phyloP scores from a whole-genome alignment of 2,113 vertebrate species.

The Motacilla alba region DNA sequence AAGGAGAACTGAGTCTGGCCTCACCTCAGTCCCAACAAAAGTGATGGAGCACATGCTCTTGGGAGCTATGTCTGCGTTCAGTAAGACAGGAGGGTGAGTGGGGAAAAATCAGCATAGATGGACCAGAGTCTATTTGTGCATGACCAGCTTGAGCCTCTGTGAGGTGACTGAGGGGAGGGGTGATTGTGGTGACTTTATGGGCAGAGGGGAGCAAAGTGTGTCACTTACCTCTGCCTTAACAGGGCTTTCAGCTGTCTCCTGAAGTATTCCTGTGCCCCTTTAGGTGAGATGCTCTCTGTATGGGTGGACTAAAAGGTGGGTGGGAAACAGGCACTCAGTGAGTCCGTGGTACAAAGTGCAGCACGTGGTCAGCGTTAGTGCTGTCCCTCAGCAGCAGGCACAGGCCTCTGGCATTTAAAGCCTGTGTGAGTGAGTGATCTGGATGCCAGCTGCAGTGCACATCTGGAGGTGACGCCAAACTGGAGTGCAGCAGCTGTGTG shows the following conservation, averaged over 20 bases:
- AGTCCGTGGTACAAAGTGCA: accelerated
- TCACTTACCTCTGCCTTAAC: not conserved
- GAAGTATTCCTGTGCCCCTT: not conserved
- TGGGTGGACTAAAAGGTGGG: not conserved
- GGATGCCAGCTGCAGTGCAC: not conserved
- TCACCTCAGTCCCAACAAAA: not conserved
- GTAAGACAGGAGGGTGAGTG: not conserved
- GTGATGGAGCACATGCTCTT: not conserved
- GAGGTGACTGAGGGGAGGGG: not conserved
- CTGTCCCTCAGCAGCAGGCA: not conserved
- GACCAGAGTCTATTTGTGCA: not conserved
- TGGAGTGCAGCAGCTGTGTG: not conserved
- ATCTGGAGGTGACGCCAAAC: not conserved
- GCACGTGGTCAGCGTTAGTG: accelerated
- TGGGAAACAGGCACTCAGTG: not conserved
- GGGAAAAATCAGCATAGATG: not conserved
- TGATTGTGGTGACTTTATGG: not conserved
- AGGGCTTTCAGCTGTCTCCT: not conserved
- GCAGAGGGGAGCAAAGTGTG: not conserved
- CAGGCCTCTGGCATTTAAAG: accelerated
- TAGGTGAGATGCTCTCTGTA: not conserved
- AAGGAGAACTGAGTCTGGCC: not conserved
- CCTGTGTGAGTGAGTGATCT: accelerated
- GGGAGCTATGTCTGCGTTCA: not conserved
- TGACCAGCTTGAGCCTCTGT: not conserved